phyloP scores from a whole-genome alignment of 2,113 vertebrate genomes.

The Thryonomys swinderianus region DNA sequence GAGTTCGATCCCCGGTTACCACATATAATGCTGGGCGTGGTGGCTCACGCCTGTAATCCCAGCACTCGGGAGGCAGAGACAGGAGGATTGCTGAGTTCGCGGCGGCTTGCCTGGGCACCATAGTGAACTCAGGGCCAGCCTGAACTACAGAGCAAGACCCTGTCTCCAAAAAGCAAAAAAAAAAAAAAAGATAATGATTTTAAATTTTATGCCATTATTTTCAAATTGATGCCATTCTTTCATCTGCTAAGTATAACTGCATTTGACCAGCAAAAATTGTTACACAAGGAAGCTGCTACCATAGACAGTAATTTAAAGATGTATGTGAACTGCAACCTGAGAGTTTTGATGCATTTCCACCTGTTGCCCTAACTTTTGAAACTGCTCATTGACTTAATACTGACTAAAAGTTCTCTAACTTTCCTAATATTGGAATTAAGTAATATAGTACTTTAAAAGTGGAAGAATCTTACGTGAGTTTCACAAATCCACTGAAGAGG shows the following conservation, averaged over 20 bases:
- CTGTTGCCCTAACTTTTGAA: background rate
- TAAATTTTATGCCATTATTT: conserved; percentile 7
- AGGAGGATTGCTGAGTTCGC: too few species aligned
- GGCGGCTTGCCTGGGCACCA: too few species aligned
- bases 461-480: conserved; percentile 25
- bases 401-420: background rate
- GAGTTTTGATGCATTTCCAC: background rate
- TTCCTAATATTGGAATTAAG: conserved; percentile 4
- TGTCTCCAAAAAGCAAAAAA: too few species aligned
- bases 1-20: too few species aligned
- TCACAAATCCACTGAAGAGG: background rate
- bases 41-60: too few species aligned
- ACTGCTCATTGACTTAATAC: background rate
- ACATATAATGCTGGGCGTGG: too few species aligned
- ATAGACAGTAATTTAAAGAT: background rate
- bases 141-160: too few species aligned
- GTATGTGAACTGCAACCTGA: background rate
- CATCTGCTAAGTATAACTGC: background rate
- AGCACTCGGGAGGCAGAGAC: too few species aligned
- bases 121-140: too few species aligned
- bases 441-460: conserved; percentile 30
- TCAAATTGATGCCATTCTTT: background rate
- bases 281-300: background rate
- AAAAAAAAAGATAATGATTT: conserved; percentile 32
- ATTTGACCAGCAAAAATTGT: conserved; percentile 32